Evolutionary conservation across 1,140 invertebrate genomes (phyloP).

Genomic region (Drosophila miranda): DNA sequence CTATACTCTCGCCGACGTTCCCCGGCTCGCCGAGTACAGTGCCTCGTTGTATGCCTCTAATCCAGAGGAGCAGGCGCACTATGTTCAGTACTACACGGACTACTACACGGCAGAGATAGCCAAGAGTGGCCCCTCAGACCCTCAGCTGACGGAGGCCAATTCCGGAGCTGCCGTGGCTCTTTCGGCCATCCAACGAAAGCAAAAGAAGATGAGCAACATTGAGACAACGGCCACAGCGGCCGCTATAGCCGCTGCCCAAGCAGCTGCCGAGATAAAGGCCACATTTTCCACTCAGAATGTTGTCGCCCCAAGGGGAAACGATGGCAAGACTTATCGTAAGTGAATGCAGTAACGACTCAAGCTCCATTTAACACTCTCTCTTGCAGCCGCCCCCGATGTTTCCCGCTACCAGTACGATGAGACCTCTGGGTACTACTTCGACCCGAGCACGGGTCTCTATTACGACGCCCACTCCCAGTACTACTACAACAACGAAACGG

Average conservation of each 20-base stretch:
- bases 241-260: constrained; percentile 72
- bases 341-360: constrained; percentile 15
- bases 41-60: constrained; percentile 90
- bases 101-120: constrained; percentile 91
- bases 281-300: constrained; percentile 63
- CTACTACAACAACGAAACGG: constrained; percentile 94
- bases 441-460: constrained; percentile 95
- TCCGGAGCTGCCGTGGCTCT: constrained; percentile 95
- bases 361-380: neutral
- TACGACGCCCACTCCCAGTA: constrained; percentile 98
- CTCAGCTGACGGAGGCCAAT: constrained; percentile 86
- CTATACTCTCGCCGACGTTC: constrained; percentile 88
- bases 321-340: constrained; percentile 87
- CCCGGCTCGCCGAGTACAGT: constrained; percentile 90
- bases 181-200: constrained; percentile 88
- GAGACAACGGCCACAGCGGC: constrained; percentile 70
- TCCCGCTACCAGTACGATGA: constrained; percentile 97
- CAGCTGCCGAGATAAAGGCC: constrained; percentile 66
- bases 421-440: constrained; percentile 98
- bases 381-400: constrained; percentile 91
- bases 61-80: constrained; percentile 88
- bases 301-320: constrained; percentile 84
- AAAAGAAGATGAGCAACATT: constrained; percentile 73
- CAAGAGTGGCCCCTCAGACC: constrained; percentile 83
- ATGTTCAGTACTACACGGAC: constrained; percentile 90